Conservation (phyloP, 2,797 vertebrate species). For the Coilia nasus region DNA sequence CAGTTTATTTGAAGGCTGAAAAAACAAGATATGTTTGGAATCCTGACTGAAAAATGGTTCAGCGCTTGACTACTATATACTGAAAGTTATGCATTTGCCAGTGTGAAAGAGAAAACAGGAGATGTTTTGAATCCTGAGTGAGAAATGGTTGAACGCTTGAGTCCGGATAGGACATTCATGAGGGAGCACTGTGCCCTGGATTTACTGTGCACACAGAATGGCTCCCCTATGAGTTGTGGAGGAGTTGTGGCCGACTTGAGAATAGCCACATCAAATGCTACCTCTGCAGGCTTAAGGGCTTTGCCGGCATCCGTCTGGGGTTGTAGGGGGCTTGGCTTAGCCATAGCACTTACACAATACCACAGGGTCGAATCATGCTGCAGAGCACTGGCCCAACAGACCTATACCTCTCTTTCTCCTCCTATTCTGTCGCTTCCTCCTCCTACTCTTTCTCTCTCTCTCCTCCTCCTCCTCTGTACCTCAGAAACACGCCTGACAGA, state of each 20-base stretch:
- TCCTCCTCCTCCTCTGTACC: too few relatives aligned
- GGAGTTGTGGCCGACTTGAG: constrained; percentile 35
- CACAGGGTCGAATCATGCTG: constrained; percentile 28
- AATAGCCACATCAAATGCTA: constrained; percentile 38
- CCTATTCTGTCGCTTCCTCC: too few relatives aligned
- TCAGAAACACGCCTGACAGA: too few relatives aligned
- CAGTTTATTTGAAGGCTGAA: background rate
- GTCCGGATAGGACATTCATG: background rate
- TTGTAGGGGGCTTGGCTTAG: constrained; percentile 24
- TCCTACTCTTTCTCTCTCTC: background rate
- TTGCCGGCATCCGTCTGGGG: constrained; percentile 33
- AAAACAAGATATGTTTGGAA: background rate
- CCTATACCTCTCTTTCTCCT: background rate
- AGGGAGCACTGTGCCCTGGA: constrained; percentile 22
- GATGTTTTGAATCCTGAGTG: background rate
- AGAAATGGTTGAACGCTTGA: constrained; percentile 1
- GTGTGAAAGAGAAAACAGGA: background rate
- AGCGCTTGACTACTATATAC: background rate
- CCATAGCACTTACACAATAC: constrained; percentile 28
- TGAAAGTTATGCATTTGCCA: background rate
- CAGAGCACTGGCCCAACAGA: background rate
- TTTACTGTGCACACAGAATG: constrained; percentile 36
- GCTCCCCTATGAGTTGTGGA: constrained; percentile 30
- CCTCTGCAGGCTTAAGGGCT: constrained; percentile 38
- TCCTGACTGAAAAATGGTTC: background rate